Evolutionary conservation across 1,140 invertebrate species (phyloP).

Genomic region (Calliopsis andreniformis): DNA sequence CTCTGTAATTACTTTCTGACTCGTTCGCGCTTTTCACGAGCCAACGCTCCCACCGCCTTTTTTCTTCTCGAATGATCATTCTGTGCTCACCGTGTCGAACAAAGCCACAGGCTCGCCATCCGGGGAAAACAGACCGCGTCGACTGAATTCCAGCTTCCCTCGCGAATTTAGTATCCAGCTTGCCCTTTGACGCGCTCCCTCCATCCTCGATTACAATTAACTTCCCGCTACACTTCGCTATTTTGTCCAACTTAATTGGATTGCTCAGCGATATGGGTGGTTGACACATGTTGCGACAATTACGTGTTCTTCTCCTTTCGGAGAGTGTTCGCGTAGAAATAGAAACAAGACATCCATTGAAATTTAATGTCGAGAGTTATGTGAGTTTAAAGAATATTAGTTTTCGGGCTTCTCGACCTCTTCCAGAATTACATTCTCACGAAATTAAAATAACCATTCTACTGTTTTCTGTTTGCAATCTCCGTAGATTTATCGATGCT

Average conservation of each 20-base stretch:
- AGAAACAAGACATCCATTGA: too few relatives aligned
- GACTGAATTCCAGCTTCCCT: constrained; percentile 13
- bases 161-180: not conserved
- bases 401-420: too few relatives aligned
- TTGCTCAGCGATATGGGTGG: constrained; percentile 12
- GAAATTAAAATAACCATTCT: too few relatives aligned
- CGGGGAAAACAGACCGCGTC: not conserved
- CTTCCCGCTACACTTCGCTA: not conserved
- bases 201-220: constrained; percentile 25
- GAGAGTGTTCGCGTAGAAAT: too few relatives aligned
- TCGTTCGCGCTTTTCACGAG: constrained; percentile 42
- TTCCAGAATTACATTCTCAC: too few relatives aligned
- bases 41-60: constrained; percentile 16
- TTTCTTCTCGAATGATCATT: constrained; percentile 27
- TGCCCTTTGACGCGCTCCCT: not conserved
- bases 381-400: too few relatives aligned
- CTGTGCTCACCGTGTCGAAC: constrained; percentile 8
- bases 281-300: too few relatives aligned
- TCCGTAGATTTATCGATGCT: too few relatives aligned
- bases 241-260: constrained; percentile 26
- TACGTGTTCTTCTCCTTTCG: too few relatives aligned
- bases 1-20: constrained; percentile 52
- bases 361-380: too few relatives aligned
- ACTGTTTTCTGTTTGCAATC: too few relatives aligned
- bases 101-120: constrained; percentile 24